A percentile compares a stretch with the other conserved stretches of the same genome.
phyloP scores from a whole-genome alignment of 2,888 invertebrate genomes.

The Epistrophella euchroma region DNA sequence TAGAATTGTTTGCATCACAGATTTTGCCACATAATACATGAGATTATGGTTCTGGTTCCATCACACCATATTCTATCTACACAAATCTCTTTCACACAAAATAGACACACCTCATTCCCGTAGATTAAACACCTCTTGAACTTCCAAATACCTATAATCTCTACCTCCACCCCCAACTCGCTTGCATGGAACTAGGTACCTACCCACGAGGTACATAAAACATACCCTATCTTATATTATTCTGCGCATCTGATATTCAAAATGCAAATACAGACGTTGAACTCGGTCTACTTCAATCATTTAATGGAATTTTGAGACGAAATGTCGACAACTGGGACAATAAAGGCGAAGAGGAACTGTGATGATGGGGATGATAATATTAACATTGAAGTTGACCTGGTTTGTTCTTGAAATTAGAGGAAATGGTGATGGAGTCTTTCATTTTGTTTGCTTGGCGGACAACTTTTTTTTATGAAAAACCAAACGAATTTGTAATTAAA shows the following conservation, averaged over 20 bases:
- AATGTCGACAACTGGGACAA: slow-evolving; percentile 5
- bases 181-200: too few species aligned
- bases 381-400: slow-evolving; percentile 60
- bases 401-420: slow-evolving; percentile 21
- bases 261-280: slow-evolving; percentile 75
- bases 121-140: slow-evolving; percentile 45
- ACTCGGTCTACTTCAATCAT: slow-evolving; percentile 78
- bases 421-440: not conserved
- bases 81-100: slow-evolving; percentile 23
- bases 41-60: slow-evolving; percentile 65
- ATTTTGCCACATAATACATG: slow-evolving; percentile 69
- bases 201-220: too few species aligned
- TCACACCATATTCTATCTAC: slow-evolving; percentile 37
- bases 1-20: slow-evolving; percentile 73
- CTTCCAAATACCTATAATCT: not conserved
- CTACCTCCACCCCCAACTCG: not conserved
- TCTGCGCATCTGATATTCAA: slow-evolving; percentile 57
- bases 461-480: slow-evolving; percentile 15
- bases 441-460: slow-evolving; percentile 42
- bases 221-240: slow-evolving; percentile 6
- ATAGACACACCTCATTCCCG: slow-evolving; percentile 64
- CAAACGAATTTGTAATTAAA: slow-evolving; percentile 67
- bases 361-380: slow-evolving; percentile 33
- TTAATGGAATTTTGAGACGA: slow-evolving; percentile 78
- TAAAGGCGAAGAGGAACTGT: not conserved